Evolutionary conservation across 2,113 vertebrate species (phyloP), one percentile per base, ranked within the genome.

Genomic region (Machaerirhynchus nigripectus): DNA sequence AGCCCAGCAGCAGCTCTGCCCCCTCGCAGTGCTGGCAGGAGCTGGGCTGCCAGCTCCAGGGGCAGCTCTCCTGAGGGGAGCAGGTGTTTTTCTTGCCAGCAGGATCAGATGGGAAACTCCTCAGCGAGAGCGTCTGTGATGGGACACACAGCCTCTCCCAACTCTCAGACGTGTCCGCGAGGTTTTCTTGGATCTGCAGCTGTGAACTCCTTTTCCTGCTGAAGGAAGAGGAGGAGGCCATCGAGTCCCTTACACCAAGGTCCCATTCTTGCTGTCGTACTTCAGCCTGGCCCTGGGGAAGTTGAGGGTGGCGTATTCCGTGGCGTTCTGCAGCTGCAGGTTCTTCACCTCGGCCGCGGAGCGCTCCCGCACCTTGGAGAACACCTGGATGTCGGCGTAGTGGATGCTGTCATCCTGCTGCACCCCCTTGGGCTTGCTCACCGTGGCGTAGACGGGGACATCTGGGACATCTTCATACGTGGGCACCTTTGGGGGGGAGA

Each of bases 351-450:
- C 93, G 17, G 77, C 75, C 12, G 63, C 87, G 1, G 98, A 96
- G 47, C 95, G 96, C 22, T 95, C 63, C 31, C 71, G 80, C 2
- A 11, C 31, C 28, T 24, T 59, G 69, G 87, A 96, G 74, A 97
- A 95, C 87, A 99, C 98, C 40, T 98, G 98, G 84, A 99, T 98
- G 89, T 99, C 98, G 17, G 98, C 98, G 0, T 99, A 99, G 56
- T 99, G 98, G 50, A 99, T 94, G 44, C 87, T 97, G 1, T 98
- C 98, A 0, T 98, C 97, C 46, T 78, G 93, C 69, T 93, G 82
- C 49, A 8, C 8, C 0, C 10, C 77, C 81, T 27, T 89, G 52
- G 73, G 84, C 65, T 97, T 97, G 64, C 93, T 97, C 75, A 98
- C 95, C 2, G 93, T 92, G 30, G 98, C 95, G 0, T 98, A 98